Base-by-base conservation (phyloP, 2,113 vertebrate species). In the Archocentrus centrarchus region DNA sequence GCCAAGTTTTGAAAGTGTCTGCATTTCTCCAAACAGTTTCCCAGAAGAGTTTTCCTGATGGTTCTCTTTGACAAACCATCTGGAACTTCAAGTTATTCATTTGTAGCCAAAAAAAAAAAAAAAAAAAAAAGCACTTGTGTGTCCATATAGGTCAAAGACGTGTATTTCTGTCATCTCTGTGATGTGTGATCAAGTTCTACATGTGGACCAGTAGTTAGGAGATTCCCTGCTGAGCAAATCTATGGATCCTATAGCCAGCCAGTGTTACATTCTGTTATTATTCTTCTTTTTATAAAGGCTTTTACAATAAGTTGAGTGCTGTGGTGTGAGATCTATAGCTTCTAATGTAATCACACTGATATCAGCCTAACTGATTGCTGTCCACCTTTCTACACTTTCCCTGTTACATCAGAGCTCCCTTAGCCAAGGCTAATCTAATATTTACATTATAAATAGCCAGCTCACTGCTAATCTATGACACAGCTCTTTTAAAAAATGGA, bases 341-440 rank as follows among this genome's bases (percentile, higher is more conserved):
- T 78, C 75, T 20, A 77, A 44, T 62, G 22, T 78, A 53, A 50
- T 53, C 5, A 17, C 59, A 35, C 77, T 63, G 77, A 53, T 62
- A 32, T 62, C 24, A 62, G n/a, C 44, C 32, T 30, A 4, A 50
- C 27, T 75, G n/a, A 62, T 82, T 11, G 53, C 22, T 11, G 44
- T 62, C 73, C 39, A 55, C 30, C 18, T 39, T 41, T 20, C 27
- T 82, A 11, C 32, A 2, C 24, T 50, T 50, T 70, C 64, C 10
- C 64, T 50, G 58, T 61, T 44, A 27, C 55, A 41, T 57, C 41
- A 62, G 32, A 57, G 70, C 59, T 61, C 7, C 22, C 11, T 77
- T 61, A 60, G 59, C 58, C 5, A 32, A 30, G 24, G 27, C 17
- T n/a, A 32, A 50, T 58, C 44, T 27, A 78, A 50, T 78, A 78